Percentiles rank a stretch among this genome's conserved stretches.
These are phyloP conservation scores for Genyomyrus donnyi DNA, from an alignment of 2,113 vertebrate genomes.

Conservation along the genomic window DNA sequence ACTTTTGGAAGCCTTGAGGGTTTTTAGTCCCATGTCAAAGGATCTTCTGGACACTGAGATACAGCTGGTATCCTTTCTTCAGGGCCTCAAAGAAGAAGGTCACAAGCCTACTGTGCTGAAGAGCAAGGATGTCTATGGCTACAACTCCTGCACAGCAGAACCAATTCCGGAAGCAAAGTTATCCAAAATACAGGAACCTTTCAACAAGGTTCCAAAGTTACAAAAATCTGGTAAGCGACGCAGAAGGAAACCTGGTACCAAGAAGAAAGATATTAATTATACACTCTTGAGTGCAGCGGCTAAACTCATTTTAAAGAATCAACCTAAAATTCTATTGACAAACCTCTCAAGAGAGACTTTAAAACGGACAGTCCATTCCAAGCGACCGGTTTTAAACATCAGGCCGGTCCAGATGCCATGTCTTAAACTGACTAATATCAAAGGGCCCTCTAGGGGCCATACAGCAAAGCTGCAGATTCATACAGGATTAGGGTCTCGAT, in stretches of 20 bases:
- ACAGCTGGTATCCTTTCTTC: constrained; percentile 70
- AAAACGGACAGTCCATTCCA: constrained; percentile 12
- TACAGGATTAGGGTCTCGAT: constrained; percentile 16
- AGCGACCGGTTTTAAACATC: neutral
- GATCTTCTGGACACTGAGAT: constrained; percentile 67
- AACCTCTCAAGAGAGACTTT: constrained; percentile 30
- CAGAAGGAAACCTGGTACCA: neutral
- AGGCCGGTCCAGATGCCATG: constrained; percentile 12
- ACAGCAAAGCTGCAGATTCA: constrained; percentile 16
- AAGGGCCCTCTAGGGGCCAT: constrained; percentile 30
- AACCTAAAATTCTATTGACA: constrained; percentile 29
- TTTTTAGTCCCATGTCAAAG: constrained; percentile 74
- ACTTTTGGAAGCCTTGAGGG: constrained; percentile 68
- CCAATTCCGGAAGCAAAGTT: constrained; percentile 35
- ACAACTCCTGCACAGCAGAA: constrained; percentile 64
- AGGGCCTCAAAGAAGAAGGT: constrained; percentile 70
- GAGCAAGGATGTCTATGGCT: constrained; percentile 76
- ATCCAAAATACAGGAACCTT: neutral
- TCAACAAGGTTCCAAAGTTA: neutral
- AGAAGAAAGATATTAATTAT: constrained; percentile 30
- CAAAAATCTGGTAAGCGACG: constrained; percentile 12
- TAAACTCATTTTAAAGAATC: constrained; percentile 26
- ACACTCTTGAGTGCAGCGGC: constrained; percentile 25
- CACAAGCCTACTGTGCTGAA: constrained; percentile 69
- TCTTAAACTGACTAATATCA: constrained; percentile 29